Conservation (phyloP, 2,113 vertebrate genomes). For the Odocoileus virginianus region DNA sequence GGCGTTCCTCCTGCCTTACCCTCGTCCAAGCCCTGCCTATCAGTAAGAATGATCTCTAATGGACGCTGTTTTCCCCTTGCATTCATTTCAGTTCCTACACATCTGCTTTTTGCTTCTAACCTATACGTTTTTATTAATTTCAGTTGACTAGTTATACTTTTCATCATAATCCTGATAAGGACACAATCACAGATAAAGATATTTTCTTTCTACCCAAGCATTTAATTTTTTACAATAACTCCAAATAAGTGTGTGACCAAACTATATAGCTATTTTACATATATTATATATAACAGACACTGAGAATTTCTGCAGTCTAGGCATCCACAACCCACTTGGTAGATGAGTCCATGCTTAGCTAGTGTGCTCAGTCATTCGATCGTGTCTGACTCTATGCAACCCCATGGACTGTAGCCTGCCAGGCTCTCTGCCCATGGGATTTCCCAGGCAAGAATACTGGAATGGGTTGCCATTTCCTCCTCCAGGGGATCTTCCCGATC, state of each 20-base stretch:
- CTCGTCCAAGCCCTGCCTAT: background rate
- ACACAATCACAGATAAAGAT: conserved; percentile 18
- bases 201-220: background rate
- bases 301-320: background rate
- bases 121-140: conserved; percentile 39
- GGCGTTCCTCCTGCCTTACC: rapidly evolving
- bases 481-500: background rate
- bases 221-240: background rate
- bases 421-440: background rate
- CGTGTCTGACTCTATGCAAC: background rate
- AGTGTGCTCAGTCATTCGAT: background rate
- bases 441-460: background rate
- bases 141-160: background rate
- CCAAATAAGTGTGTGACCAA: background rate
- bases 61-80: background rate
- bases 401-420: background rate
- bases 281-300: background rate
- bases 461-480: background rate
- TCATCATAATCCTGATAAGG: conserved; percentile 52
- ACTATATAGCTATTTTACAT: background rate
- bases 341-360: background rate
- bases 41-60: background rate
- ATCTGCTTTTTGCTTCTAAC: background rate
- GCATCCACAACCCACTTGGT: background rate
- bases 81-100: background rate